Base-by-base conservation (phyloP, 2,113 vertebrate species). In the Cygnus buccinator region DNA sequence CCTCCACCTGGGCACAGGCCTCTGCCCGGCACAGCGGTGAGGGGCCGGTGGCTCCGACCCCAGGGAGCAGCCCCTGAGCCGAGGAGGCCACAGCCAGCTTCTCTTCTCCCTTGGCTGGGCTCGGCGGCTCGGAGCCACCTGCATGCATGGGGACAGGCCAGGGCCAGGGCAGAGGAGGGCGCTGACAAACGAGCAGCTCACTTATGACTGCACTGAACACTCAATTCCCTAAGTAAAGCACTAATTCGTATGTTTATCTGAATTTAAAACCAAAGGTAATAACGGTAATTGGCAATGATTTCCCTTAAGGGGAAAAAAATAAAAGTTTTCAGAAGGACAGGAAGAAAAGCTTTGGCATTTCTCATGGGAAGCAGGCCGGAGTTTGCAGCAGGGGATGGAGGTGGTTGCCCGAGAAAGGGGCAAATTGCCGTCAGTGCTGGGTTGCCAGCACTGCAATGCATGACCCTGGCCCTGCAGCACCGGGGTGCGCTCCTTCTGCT, bases 301-400 rank as follows among this genome's bases (percentile, higher is more conserved):
- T 93, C 94, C 97, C 94, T 89, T 89, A 81, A 65, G 46, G 94
- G 96, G 87, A 63, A 75, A 50, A 41, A 46, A 39, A 35, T 29
- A 57, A 14, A 66, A 18, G 65, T 52, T 63, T 89, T 65, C 46
- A 35, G 85, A 46, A 78, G 94, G 91, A 84, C 12, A 15, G 87
- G 67, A 93, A 91, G 78, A 90, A 97, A 97, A 96, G 92, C 58
- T 91, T 95, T 89, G 89, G 26, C 1, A 14, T 43, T 84, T 33
- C 93, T 50, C 84, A 20, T 0, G 83, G 31, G 72, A 83, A 67
- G 54, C 37, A 29, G 65, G 48, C 44, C 1, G 39, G 81, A 54
- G 43, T 11, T 74, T 9, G 37, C 78, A 37, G 91, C 44, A 89
- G 84, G 73, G 31, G 66, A 77, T 63, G 68, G 74, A 74, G 43